These are phyloP conservation scores for Chionis minor DNA, from an alignment of 2,113 vertebrate genomes.

Conservation along the genomic window DNA sequence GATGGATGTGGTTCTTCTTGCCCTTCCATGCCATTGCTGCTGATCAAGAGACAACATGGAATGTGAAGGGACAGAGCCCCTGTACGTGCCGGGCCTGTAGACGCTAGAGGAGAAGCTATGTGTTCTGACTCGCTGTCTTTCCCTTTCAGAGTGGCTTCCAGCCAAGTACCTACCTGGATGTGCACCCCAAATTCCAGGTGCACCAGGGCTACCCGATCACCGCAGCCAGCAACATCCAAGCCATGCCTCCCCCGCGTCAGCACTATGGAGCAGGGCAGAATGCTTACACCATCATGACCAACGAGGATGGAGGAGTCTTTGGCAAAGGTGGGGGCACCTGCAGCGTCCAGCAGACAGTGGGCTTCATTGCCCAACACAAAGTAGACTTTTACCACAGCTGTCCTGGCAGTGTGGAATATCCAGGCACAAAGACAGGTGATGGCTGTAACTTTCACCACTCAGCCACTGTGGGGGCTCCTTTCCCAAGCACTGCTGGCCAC, in stretches of 20 bases:
- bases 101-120: not conserved
- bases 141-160: conserved; percentile 52
- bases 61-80: not conserved
- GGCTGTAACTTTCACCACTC: conserved; percentile 37
- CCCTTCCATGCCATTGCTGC: not conserved
- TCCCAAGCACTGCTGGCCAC: not conserved
- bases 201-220: conserved; percentile 21
- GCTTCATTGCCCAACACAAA: conserved; percentile 62
- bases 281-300: not conserved
- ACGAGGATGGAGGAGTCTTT: conserved; percentile 39
- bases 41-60: not conserved
- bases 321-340: conserved; percentile 32
- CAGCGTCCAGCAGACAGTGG: conserved; percentile 52
- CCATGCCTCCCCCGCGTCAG: not conserved
- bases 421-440: conserved; percentile 18
- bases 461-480: not conserved
- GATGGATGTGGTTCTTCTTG: not conserved
- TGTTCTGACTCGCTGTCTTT: conserved; percentile 4
- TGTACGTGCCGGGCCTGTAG: rapidly evolving
- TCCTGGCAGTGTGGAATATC: conserved; percentile 33
- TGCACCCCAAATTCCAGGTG: conserved; percentile 36
- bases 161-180: not conserved
- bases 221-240: not conserved
- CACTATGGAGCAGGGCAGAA: conserved; percentile 36
- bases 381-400: conserved; percentile 64